phyloP scores from a whole-genome alignment of 2,797 vertebrate genomes.

The Benthosema pterotum region DNA sequence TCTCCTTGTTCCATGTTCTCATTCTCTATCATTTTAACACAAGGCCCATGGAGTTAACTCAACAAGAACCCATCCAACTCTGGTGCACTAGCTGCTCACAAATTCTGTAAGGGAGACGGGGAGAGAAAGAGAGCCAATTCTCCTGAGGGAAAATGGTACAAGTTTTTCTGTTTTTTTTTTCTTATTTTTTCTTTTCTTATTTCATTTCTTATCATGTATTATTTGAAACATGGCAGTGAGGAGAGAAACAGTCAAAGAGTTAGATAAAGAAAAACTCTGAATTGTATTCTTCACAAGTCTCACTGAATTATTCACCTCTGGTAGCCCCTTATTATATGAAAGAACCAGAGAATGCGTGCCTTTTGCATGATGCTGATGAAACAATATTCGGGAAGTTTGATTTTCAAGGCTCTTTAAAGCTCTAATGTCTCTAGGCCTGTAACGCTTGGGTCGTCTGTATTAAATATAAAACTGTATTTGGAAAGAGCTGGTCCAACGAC shows the following conservation, averaged over 20 bases:
- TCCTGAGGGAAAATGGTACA: slow-evolving; percentile 47
- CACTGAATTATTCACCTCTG: slow-evolving; percentile 73
- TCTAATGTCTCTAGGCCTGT: slow-evolving; percentile 69
- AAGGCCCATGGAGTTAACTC: slow-evolving; percentile 51
- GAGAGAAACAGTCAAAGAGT: slow-evolving; percentile 56
- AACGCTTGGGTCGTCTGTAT: slow-evolving; percentile 57
- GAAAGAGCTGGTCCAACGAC: slow-evolving; percentile 50
- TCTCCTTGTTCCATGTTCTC: slow-evolving; percentile 41
- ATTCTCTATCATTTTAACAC: slow-evolving; percentile 64
- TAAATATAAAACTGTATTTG: slow-evolving; percentile 69
- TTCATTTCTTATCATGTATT: slow-evolving; percentile 52
- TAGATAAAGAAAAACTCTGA: slow-evolving; percentile 54
- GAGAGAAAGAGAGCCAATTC: slow-evolving; percentile 59
- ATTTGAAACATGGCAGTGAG: slow-evolving; percentile 63
- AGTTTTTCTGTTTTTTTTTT: slow-evolving; percentile 22
- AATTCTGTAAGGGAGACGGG: slow-evolving; percentile 54
- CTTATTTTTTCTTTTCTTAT: slow-evolving; percentile 29
- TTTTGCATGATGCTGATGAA: slow-evolving; percentile 63
- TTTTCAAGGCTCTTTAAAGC: slow-evolving; percentile 65
- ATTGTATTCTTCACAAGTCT: slow-evolving; percentile 51
- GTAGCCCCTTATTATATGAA: slow-evolving; percentile 49
- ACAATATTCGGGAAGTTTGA: slow-evolving; percentile 56
- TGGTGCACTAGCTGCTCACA: slow-evolving; percentile 60
- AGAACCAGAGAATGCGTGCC: slow-evolving; percentile 52
- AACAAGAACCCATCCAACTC: slow-evolving; percentile 66